These are phyloP conservation scores for Rachycentron canadum DNA, from an alignment of 2,797 vertebrate genomes.

Conservation along the genomic window DNA sequence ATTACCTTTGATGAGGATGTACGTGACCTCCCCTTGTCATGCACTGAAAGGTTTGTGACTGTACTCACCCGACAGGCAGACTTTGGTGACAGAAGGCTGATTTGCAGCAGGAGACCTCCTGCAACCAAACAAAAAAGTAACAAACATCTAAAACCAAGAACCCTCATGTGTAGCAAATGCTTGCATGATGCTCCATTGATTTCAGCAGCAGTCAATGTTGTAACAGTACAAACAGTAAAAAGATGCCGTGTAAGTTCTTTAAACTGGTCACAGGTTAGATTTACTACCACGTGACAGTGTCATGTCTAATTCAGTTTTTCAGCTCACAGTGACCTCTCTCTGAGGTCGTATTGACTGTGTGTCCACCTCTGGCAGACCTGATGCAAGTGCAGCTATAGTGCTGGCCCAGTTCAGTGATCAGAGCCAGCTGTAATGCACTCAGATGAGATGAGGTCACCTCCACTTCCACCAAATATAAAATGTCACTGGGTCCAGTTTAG, in stretches of 20 bases:
- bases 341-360: constrained; percentile 26
- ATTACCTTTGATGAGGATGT: neutral
- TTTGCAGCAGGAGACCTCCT: constrained; percentile 93
- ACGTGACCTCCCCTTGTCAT: neutral
- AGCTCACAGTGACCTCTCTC: constrained; percentile 42
- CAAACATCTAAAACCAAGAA: neutral
- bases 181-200: constrained; percentile 18
- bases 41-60: neutral
- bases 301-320: neutral
- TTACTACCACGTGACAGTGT: constrained; percentile 8
- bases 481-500: neutral
- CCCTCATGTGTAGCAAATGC: constrained; percentile 11
- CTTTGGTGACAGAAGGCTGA: constrained; percentile 90
- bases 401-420: constrained; percentile 32
- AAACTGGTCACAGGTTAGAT: constrained; percentile 28
- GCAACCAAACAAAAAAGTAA: constrained; percentile 51
- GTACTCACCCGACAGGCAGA: constrained; percentile 91
- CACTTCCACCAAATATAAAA: neutral
- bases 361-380: constrained; percentile 24
- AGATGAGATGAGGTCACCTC: neutral
- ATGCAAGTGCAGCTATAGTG: constrained; percentile 21
- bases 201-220: constrained; percentile 29
- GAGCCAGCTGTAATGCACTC: constrained; percentile 4
- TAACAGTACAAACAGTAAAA: constrained; percentile 40
- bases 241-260: constrained; percentile 35